Base-by-base conservation (phyloP, 2,113 vertebrate species). In the Sitta europaea region DNA sequence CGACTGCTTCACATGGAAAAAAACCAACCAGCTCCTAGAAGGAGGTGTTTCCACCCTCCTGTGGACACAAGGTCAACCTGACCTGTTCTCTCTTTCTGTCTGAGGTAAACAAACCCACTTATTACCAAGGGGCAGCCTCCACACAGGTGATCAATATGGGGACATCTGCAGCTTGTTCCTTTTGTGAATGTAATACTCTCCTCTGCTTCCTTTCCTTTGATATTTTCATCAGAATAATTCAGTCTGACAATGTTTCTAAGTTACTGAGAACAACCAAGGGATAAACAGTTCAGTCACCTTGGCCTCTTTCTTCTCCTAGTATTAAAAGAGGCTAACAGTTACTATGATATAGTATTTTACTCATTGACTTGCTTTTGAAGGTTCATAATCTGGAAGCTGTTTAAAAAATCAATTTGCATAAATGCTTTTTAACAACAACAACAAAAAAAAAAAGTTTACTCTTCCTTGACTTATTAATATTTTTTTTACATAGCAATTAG, bases 241-340 rank as follows among this genome's bases (percentile, higher is more conserved):
- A 48, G n/a, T 84, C 68, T 95, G 94, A 96, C 96, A 95, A 75
- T 91, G 76, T 91, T 96, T 94, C 63, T 84, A 92, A 87, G 94
- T 91, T 92, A 92, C 67, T 57, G 91, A 95, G 86, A 92, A 93
- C 73, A 88, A 96, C 85, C 61, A 78, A 85, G 45, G 77, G 81
- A 94, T 91, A 94, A 94, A 84, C 59, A 88, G 93, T 96, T 96
- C 93, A 96, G 82, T 96, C 94, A 96, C 93, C 93, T 96, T 96
- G 90, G 96, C 90, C 94, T 92, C 85, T 88, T 93, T 92, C 90
- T 96, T 96, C 80, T 93, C 59, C 58, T 70, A n/a, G 31, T 81
- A 95, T 84, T 95, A 90, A 92, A 90, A 90, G 51, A 77, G 53
- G n/a, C 63, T 90, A 80, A 55, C 82, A 81, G 88, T 90, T 93